Base-by-base conservation (phyloP, 92 coral and sea anemone species). In the Parazoanthus swiftii region DNA sequence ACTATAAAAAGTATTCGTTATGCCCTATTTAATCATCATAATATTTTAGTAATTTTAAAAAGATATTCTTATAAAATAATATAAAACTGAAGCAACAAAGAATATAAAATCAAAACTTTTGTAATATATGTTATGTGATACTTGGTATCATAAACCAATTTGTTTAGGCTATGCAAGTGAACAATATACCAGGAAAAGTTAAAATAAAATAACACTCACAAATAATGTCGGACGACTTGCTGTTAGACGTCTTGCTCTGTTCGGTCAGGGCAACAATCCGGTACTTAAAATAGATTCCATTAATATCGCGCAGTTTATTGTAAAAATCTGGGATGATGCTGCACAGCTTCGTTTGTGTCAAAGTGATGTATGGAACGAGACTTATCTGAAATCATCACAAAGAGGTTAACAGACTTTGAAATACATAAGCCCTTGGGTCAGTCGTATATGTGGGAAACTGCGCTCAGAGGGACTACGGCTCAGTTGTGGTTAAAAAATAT, bases 251-350 rank as follows among this genome's bases (percentile, higher is more conserved):
- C 44, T 51, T 84, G 87, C 87, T 84, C 44, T 84, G 58, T 48
- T 84, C 87, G 1, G 87, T 84, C 25, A 84, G 59, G n/a, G 87
- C 66, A 73, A 84, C 25, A n/a, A 84, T 8, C 44, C 87, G 87
- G 43, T 23, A 84, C 79, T 25, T 84, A 44, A 25, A 84, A 35
- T 43, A 70, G 65, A 68, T 54, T 46, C 46, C 65, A 75, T 75
- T 75, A 3, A 75, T 11, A 1, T 8, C 46, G 25, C 50, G 79
- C 8, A 5, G 3, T 74, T 10, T 33, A 1, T 44, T 4, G 43
- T 36, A 4, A 75, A 75, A 75, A 15, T 36, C 0, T 15, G 9
- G 23, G 43, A 75, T 39, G 8, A 5, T 48, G 16, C 18, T 0
- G 65, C 87, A 84, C 16, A 84, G 16, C 29, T 71, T 9, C 15